phyloP scores from a whole-genome alignment of 2,888 invertebrate genomes.

The Gandaritis pyraliata region DNA sequence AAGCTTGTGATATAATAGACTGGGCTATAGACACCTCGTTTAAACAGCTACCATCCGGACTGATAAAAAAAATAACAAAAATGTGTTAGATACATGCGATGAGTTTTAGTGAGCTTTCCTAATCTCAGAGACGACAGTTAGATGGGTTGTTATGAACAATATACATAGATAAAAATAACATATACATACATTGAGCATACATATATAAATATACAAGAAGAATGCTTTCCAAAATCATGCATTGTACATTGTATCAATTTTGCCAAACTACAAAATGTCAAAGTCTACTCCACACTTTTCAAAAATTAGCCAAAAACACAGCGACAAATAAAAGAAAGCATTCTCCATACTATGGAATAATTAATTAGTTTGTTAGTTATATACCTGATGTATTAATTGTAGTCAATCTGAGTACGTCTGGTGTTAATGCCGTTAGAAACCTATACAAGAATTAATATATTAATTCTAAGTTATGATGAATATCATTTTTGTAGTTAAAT shows the following conservation, averaged over 20 bases:
- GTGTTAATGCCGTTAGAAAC: constrained; percentile 84
- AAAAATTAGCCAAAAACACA: constrained; percentile 56
- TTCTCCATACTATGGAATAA: constrained; percentile 69
- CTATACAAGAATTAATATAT: constrained; percentile 64
- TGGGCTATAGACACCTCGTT: constrained; percentile 82
- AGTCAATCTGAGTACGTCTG: constrained; percentile 83
- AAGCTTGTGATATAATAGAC: constrained; percentile 83
- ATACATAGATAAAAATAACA: constrained; percentile 39
- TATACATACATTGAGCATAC: constrained; percentile 39
- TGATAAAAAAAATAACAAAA: constrained; percentile 55
- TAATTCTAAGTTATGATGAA: constrained; percentile 35
- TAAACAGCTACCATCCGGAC: constrained; percentile 82
- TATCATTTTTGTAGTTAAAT: constrained; percentile 14
- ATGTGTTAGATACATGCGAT: constrained; percentile 56
- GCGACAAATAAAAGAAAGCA: constrained; percentile 75
- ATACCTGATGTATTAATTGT: constrained; percentile 83
- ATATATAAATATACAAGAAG: constrained; percentile 59
- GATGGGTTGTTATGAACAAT: constrained; percentile 24
- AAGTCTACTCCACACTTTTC: constrained; percentile 42
- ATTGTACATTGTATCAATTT: constrained; percentile 53
- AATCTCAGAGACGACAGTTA: constrained; percentile 7
- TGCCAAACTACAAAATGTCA: constrained; percentile 48
- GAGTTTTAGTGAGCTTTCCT: constrained; percentile 28
- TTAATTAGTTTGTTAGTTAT: constrained; percentile 58
- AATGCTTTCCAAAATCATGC: constrained; percentile 74